phyloP scores from a whole-genome alignment of 2,888 invertebrate species.

The Chorisops tibialis region DNA sequence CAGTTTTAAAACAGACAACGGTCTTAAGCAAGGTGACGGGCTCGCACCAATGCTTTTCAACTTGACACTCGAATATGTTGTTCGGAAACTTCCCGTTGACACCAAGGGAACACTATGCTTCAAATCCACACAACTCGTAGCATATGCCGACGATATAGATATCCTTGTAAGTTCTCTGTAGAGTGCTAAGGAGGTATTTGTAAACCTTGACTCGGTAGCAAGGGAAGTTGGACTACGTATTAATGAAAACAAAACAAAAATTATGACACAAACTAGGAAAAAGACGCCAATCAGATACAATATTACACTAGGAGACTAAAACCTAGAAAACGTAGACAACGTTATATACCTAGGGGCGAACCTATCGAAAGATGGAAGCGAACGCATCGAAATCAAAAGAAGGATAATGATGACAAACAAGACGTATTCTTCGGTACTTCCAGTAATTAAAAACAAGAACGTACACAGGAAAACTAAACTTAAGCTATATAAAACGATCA shows the following conservation, averaged over 20 bases:
- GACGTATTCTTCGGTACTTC: too few relatives aligned
- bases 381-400: not conserved
- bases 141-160: constrained; percentile 18
- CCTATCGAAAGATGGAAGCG: not conserved
- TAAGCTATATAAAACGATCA: not conserved
- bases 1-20: not conserved
- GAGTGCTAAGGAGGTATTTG: not conserved
- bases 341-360: not conserved
- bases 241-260: constrained; percentile 2
- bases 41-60: constrained; percentile 11
- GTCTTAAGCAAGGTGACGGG: constrained; percentile 1
- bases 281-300: not conserved
- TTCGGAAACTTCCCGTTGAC: not conserved
- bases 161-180: not conserved
- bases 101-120: not conserved
- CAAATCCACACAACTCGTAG: not conserved
- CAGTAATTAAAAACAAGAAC: not conserved
- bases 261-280: not conserved
- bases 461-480: constrained; percentile 4
- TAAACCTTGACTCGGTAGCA: not conserved
- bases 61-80: constrained; percentile 4
- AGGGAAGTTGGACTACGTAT: not conserved
- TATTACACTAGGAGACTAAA: not conserved
- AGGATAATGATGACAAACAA: not conserved
- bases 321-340: not conserved